Conservation (phyloP, 1,140 invertebrate genomes). For the Leptestheria dahalacensis region DNA sequence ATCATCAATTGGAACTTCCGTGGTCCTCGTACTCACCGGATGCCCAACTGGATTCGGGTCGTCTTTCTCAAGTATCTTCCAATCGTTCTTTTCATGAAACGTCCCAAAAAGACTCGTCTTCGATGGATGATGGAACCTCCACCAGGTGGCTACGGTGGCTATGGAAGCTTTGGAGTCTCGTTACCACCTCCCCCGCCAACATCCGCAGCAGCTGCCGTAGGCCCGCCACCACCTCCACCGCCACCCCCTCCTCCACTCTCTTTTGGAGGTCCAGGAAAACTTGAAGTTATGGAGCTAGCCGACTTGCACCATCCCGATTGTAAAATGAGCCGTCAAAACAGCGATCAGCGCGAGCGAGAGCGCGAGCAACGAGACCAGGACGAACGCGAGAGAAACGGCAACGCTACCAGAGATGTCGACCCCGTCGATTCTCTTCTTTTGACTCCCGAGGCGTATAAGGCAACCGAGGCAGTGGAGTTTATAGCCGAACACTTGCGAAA, state of each 20-base stretch:
- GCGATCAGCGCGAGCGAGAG: conserved; percentile 28
- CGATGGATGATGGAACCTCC: conserved; percentile 97
- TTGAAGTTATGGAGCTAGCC: conserved; percentile 84
- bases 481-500: conserved; percentile 94
- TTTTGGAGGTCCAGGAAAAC: conserved; percentile 60
- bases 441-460: conserved; percentile 73
- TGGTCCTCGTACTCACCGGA: conserved; percentile 70
- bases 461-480: conserved; percentile 92
- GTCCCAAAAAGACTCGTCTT: conserved; percentile 77
- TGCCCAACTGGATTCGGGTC: conserved; percentile 86
- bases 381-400: conserved; percentile 17
- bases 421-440: conserved; percentile 76
- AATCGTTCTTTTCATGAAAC: conserved; percentile 65
- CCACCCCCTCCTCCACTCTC: conserved; percentile 61
- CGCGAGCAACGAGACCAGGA: conserved; percentile 20
- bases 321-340: conserved; percentile 74
- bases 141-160: conserved; percentile 10
- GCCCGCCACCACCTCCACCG: conserved; percentile 11
- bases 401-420: conserved; percentile 65
- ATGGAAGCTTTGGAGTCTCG: conserved; percentile 10
- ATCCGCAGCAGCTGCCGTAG: conserved; percentile 18
- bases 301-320: conserved; percentile 91
- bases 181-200: conserved; percentile 20
- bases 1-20: conserved; percentile 99
- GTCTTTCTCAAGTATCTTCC: conserved; percentile 89